Base-by-base conservation (phyloP, 2,113 vertebrate genomes). In the Sinocyclocheilus maitianheensis region DNA sequence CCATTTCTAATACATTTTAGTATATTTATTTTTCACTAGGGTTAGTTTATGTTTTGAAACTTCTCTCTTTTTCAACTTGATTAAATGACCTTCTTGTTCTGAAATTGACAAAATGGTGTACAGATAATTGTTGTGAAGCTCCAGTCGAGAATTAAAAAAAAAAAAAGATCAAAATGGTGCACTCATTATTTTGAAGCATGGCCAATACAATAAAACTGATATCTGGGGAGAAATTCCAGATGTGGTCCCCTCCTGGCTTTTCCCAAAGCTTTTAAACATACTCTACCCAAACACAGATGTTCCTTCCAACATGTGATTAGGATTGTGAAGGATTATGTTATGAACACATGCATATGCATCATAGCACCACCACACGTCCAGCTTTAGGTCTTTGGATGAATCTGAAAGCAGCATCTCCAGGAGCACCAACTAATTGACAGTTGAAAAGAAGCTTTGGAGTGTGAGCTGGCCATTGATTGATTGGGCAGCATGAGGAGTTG, bases 401-500 rank as follows among this genome's bases (percentile, higher is more conserved):
- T 69, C 69, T 58, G 34, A 74, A 74, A 40, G 18, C 48, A 79
- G 80, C 80, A 63, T 77, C 81, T 83, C 72, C 16, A n/a, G 51
- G 77, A 91, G 88, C 82, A 83, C 88, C 88, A 88, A 87, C 90
- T 93, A 94, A 93, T 92, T 93, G 93, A 94, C 91, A 89, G 91
- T 63, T 89, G 89, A 92, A 91, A 92, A 91, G 90, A 91, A 91
- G 91, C 89, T 86, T 90, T 90, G 89, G 86, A 76, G 87, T 85
- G 90, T 84, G 84, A 89, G 90, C 90, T 90, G 89, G 89, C 90
- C 91, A 80, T 88, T 94, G 94, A 94, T 94, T 94, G 93, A 94
- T 94, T 91, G 91, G 89, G 55, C 88, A 93, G 93, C 92, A 94
- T 94, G 92, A 94, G 90, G 92, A 93, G 92, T 93, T 90, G 90